Base-by-base conservation (phyloP, 2,113 vertebrate genomes). In the Sinocyclocheilus anophthalmus region DNA sequence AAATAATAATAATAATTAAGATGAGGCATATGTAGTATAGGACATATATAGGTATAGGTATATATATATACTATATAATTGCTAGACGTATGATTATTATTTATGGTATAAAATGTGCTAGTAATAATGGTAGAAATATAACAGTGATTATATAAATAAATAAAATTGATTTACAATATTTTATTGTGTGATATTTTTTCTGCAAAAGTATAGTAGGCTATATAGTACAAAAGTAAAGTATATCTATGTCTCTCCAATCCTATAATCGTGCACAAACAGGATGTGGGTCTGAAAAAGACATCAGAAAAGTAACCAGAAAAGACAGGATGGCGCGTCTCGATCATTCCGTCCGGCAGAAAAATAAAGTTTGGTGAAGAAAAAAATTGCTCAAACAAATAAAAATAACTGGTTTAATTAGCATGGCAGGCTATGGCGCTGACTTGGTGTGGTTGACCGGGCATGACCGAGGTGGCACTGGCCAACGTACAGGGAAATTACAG, bases 361-460 rank as follows among this genome's bases (percentile, higher is more conserved):
- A 14, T 61, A 24, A 55, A 81, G 72, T 83, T 84, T 83, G 81
- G 45, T 70, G 75, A 50, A 84, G 76, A 85, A 78, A 45, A 10
- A 45, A 81, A 61, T 84, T 69, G 69, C n/a, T 79, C 50, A 78
- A 82, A 89, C 84, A 91, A 91, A 91, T 91, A 91, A 93, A 94
- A 94, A 95, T 95, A 95, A 92, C 90, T 84, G 69, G 91, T 92
- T 91, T 93, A 95, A 95, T 95, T 93, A 92, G 92, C 91, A 90
- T 93, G 93, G 90, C 88, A 81, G 83, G 90, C 88, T 91, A 87
- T 87, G 91, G 86, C 90, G 85, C 75, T 80, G 90, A 91, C 91
- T 81, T 90, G 86, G 86, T 83, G 84, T 82, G 90, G 90, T 92
- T 93, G 90, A 90, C 91, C 90, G 89, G 91, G 91, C 92, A 89